Evolutionary conservation across 2,797 vertebrate genomes (phyloP), one percentile per base, ranked within the genome.

Genomic region (Chaetodon trifasciatus): DNA sequence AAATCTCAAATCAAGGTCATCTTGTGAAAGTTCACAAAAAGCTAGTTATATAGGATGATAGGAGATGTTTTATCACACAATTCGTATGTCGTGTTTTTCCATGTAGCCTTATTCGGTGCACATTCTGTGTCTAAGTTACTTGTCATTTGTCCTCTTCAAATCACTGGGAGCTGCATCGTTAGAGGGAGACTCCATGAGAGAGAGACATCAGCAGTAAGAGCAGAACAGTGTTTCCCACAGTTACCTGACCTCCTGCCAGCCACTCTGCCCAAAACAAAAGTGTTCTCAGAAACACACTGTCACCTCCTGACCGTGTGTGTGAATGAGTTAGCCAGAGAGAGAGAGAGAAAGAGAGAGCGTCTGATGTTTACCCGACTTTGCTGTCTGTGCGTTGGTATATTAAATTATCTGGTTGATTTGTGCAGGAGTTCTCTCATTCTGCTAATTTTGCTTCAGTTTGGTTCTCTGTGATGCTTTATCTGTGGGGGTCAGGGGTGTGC

Each of bases 201-300:
- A 39, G 50, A 67, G 42, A 3, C 35, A 66, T 60, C 52, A 49
- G 75, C 81, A 76, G 74, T 24, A 46, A 58, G 62, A 79, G 72
- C 65, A 47, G 47, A 82, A 24, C 35, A 37, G 76, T 68, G 88
- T 85, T 94, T 91, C 91, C 90, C 93, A 93, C 89, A 92, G 88
- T 67, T 84, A 79, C 66, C 86, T 91, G 93, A 91, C 84, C 70
- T 79, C 66, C 70, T 70, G 88, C 88, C 88, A 92, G 79, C 63
- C 82, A 58, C 82, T 58, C 79, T 82, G 81, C 82, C 86, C 61
- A 83, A 58, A 79, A 68, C 83, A 55, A 67, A 74, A 79, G 74
- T 64, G 72, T 90, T 92, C 87, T 88, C 91, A 89, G 83, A 76
- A 86, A 86, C 64, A 74, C 17, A 2, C 42, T 52, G 42, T 80